phyloP scores from a whole-genome alignment of 2,113 vertebrate species.

The Ranitomeya imitator region DNA sequence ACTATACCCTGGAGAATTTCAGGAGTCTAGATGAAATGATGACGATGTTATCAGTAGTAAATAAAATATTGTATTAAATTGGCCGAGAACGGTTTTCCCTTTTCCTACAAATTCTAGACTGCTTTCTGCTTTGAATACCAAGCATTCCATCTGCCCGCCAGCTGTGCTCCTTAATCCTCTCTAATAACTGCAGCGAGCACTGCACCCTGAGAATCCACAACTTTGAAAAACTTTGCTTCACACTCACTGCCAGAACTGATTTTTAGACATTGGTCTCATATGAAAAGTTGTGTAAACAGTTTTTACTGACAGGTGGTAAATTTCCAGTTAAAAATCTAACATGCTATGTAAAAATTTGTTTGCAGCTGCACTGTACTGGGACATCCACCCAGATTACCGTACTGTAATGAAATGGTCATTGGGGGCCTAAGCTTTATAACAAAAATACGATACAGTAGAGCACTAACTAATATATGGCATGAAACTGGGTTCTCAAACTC shows the following conservation, averaged over 20 bases:
- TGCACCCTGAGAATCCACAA: slow-evolving; percentile 65
- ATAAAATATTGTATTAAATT: slow-evolving; percentile 58
- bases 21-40: neutral
- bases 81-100: slow-evolving; percentile 29
- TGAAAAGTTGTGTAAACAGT: slow-evolving; percentile 59
- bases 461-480: no score
- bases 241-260: slow-evolving; percentile 59
- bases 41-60: slow-evolving; percentile 45
- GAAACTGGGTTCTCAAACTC: neutral
- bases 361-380: slow-evolving; percentile 25
- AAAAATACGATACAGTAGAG: neutral
- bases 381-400: neutral
- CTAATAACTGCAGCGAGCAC: slow-evolving; percentile 66
- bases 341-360: slow-evolving; percentile 10
- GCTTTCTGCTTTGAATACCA: slow-evolving; percentile 68
- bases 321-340: slow-evolving; percentile 57
- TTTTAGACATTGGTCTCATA: slow-evolving; percentile 60
- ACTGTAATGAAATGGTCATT: neutral
- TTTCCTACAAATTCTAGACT: slow-evolving; percentile 58
- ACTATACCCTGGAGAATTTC: neutral
- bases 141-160: slow-evolving; percentile 76
- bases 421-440: neutral
- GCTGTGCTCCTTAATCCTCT: slow-evolving; percentile 71
- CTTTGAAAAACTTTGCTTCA: slow-evolving; percentile 64
- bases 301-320: slow-evolving; percentile 58